Evolutionary conservation across 2,797 vertebrate genomes (phyloP).

Genomic region (Neosilurus mollespiculum): DNA sequence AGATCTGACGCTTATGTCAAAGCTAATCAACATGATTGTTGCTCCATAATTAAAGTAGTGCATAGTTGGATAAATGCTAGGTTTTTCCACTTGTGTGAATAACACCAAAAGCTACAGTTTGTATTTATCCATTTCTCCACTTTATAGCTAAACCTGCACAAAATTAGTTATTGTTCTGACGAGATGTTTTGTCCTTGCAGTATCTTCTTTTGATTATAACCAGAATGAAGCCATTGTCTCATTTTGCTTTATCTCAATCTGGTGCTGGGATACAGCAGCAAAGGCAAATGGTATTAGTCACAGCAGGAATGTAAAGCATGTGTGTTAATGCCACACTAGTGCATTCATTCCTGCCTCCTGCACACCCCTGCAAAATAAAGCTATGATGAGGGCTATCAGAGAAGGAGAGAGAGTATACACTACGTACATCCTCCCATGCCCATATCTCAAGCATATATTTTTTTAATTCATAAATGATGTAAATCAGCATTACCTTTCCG

Average conservation of each 20-base stretch:
- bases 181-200: conserved; percentile 19
- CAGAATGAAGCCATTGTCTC: conserved; percentile 57
- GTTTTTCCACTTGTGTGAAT: neutral
- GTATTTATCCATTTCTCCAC: neutral
- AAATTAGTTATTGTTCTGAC: conserved; percentile 19
- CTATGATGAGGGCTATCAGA: neutral
- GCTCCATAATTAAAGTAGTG: conserved; percentile 17
- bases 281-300: conserved; percentile 65
- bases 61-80: conserved; percentile 24
- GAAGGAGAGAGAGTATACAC: neutral
- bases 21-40: conserved; percentile 19
- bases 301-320: conserved; percentile 76
- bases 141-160: conserved; percentile 17
- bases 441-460: neutral
- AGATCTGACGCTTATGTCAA: conserved; percentile 6
- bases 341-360: conserved; percentile 64
- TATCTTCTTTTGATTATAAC: conserved; percentile 23
- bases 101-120: neutral
- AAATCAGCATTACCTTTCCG: neutral
- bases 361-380: conserved; percentile 49
- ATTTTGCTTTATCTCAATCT: conserved; percentile 67
- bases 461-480: neutral
- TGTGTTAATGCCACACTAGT: conserved; percentile 74
- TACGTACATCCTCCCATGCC: neutral
- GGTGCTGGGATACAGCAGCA: conserved; percentile 58